Conservation (phyloP, 2,888 invertebrate genomes). For the Steinernema scapterisci region DNA sequence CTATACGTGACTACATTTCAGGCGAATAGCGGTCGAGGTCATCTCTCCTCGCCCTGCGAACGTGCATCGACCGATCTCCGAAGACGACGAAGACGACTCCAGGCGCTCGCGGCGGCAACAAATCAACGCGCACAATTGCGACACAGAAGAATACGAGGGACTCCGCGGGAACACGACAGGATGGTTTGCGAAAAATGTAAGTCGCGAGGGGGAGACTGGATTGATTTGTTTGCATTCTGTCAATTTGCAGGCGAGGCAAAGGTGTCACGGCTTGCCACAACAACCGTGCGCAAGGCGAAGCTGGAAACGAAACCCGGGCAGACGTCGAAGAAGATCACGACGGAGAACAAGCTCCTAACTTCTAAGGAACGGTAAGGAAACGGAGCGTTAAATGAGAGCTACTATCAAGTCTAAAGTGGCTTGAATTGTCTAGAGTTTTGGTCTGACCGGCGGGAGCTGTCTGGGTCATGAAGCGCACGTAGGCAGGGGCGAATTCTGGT, state of each 20-base stretch:
- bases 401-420: no score
- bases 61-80: background rate
- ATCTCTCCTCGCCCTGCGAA: background rate
- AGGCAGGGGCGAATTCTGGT: no score
- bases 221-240: slow-evolving; percentile 29
- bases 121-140: no score
- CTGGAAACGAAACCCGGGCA: slow-evolving; percentile 24
- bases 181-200: slow-evolving; percentile 49
- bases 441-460: no score
- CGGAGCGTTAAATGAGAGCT: no score
- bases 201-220: slow-evolving; percentile 31
- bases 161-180: slow-evolving; percentile 5
- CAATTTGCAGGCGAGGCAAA: slow-evolving; percentile 42
- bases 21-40: slow-evolving; percentile 17
- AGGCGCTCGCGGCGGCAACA: background rate
- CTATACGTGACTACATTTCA: slow-evolving; percentile 22
- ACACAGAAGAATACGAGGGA: background rate
- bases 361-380: slow-evolving; percentile 59
- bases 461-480: no score
- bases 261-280: slow-evolving; percentile 48
- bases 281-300: slow-evolving; percentile 42
- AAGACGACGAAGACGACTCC: background rate
- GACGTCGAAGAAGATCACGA: slow-evolving; percentile 43
- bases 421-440: no score
- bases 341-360: slow-evolving; percentile 49